Base-by-base conservation (phyloP, 2,797 vertebrate genomes). In the Crocidura indochinensis region DNA sequence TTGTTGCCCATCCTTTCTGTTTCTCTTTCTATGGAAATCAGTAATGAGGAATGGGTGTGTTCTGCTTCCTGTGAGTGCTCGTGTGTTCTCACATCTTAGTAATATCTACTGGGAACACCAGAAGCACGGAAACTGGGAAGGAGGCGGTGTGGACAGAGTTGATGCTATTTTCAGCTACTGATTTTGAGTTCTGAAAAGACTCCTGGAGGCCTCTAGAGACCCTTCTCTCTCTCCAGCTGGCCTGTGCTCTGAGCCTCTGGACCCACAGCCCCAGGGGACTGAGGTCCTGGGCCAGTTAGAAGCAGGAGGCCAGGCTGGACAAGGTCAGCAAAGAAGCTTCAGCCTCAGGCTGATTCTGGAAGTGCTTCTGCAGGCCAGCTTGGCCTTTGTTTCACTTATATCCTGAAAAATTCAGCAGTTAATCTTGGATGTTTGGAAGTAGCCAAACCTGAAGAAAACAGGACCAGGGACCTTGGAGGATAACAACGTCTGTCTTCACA, bases 351-450 rank as follows among this genome's bases (percentile, higher is more conserved):
- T 12, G 64, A 67, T n/a, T 53, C 62, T 91, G 84, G 73, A 83
- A 75, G 53, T 90, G 64, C 47, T 19, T 38, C 67, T 53, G 84
- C 26, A 20, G 62, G 93, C 71, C 26, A 88, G 76, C 76, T 76
- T 81, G 89, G 46, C 81, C 92, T 87, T 84, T 92, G 84, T 75
- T 92, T 92, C 75, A 87, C 79, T 87, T 94, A 84, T 94, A 47
- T 76, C 87, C 91, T 85, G 84, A 94, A 88, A 92, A 90, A 78
- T 90, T 78, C 77, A 56, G 71, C 9, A 1, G 75, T 65, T 92
- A 78, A 89, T 80, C 31, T 91, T 64, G 81, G 84, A 73, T 8
- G 7, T 69, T 84, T 81, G 82, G 84, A 92, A 92, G 80, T 29
- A 90, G 87, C 89, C 93, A 38, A 87, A 78, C 26, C 51, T 81